Evolutionary conservation across 2,113 vertebrate species (phyloP).

Genomic region (Pogonocichla stellata): DNA sequence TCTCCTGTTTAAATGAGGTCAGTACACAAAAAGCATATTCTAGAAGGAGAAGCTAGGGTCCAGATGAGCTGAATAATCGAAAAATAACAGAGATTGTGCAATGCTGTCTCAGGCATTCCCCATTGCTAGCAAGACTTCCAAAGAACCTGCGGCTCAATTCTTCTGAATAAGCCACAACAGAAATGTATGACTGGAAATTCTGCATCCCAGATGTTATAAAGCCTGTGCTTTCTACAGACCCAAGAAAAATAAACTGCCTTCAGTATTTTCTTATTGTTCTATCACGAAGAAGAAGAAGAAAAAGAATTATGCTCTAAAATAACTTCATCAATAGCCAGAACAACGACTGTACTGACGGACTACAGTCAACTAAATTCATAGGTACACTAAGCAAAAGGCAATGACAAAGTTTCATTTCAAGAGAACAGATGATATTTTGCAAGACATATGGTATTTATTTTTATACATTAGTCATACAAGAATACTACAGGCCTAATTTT

Average conservation of each 20-base stretch:
- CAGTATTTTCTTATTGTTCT: not conserved
- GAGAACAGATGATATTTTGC: not conserved
- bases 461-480: not conserved
- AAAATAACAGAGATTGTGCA: not conserved
- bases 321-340: not conserved
- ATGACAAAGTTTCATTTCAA: not conserved
- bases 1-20: not conserved
- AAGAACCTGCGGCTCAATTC: not conserved
- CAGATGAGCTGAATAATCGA: not conserved
- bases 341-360: not conserved
- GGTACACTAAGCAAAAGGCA: not conserved
- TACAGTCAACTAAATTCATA: not conserved
- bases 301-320: not conserved
- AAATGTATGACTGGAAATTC: not conserved
- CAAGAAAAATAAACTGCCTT: not conserved
- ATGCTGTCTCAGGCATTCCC: not conserved
- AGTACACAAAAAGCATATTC: not conserved
- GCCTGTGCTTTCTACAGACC: not conserved
- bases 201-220: not conserved
- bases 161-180: not conserved
- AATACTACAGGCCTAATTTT: constrained; percentile 27
- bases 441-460: constrained; percentile 39
- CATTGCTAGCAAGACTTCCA: not conserved
- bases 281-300: not conserved
- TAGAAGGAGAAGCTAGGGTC: not conserved